These are phyloP conservation scores for Andrena haemorrhoa DNA, from an alignment of 2,888 invertebrate genomes.

Conservation along the genomic window DNA sequence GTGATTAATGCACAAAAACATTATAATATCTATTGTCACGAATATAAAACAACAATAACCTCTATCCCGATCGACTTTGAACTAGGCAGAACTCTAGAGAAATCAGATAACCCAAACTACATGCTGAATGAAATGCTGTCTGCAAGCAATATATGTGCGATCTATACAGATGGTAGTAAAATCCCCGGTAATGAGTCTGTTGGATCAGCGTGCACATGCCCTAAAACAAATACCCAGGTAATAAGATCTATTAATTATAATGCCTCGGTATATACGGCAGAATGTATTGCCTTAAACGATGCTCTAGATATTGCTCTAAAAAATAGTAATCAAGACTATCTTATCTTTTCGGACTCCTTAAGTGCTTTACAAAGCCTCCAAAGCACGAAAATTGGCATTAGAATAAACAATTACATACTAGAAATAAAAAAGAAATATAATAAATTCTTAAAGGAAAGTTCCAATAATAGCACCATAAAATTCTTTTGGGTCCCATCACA, in stretches of 20 bases:
- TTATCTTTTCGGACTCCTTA: neutral
- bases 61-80: too few relatives aligned
- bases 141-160: too few relatives aligned
- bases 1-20: too few relatives aligned
- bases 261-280: neutral
- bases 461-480: neutral
- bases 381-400: neutral
- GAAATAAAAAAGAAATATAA: neutral
- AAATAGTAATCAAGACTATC: neutral
- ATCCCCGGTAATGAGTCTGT: too few relatives aligned
- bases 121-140: too few relatives aligned
- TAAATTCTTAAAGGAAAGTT: neutral
- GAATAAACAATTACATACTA: neutral
- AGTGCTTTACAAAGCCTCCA: slow-evolving; percentile 1
- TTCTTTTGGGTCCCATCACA: neutral
- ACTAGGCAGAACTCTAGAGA: too few relatives aligned
- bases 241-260: neutral
- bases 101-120: too few relatives aligned
- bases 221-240: neutral
- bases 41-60: too few relatives aligned
- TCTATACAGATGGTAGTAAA: too few relatives aligned
- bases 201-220: too few relatives aligned
- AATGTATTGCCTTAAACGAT: neutral
- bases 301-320: slow-evolving; percentile 1
- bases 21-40: too few relatives aligned